Evolutionary conservation across 2,113 vertebrate species (phyloP).

Genomic region (Eurypyga helias): DNA sequence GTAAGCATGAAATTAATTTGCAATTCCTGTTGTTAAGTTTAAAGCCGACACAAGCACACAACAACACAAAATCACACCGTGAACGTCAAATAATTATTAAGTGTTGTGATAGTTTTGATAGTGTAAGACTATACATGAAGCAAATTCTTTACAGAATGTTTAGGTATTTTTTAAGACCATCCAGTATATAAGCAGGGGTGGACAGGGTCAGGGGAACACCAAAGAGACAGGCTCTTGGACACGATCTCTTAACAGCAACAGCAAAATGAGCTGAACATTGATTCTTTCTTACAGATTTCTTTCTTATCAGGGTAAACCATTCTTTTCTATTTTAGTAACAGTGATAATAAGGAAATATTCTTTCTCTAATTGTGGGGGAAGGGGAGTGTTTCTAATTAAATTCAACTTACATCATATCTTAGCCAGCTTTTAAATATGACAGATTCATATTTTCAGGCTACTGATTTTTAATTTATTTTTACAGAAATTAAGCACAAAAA

Average conservation of each 20-base stretch:
- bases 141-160: not conserved
- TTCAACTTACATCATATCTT: not conserved
- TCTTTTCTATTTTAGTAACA: not conserved
- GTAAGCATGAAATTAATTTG: not conserved
- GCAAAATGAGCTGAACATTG: not conserved
- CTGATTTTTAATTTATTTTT: not conserved
- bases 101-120: not conserved
- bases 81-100: not conserved
- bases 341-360: not conserved
- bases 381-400: not conserved
- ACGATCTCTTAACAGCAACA: not conserved
- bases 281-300: not conserved
- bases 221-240: not conserved
- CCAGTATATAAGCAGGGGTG: fast-evolving
- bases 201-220: fast-evolving
- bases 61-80: not conserved
- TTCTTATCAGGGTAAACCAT: not conserved
- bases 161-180: not conserved
- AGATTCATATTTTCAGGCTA: not conserved
- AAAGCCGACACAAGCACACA: not conserved
- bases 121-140: not conserved
- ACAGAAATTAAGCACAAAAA: not conserved
- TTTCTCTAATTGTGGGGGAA: no score
- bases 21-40: not conserved
- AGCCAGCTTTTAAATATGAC: not conserved